A percentile compares a stretch with the other conserved stretches of the same genome.
Conservation (phyloP, 2,797 vertebrate genomes). For the Amazonetta brasiliensis region DNA sequence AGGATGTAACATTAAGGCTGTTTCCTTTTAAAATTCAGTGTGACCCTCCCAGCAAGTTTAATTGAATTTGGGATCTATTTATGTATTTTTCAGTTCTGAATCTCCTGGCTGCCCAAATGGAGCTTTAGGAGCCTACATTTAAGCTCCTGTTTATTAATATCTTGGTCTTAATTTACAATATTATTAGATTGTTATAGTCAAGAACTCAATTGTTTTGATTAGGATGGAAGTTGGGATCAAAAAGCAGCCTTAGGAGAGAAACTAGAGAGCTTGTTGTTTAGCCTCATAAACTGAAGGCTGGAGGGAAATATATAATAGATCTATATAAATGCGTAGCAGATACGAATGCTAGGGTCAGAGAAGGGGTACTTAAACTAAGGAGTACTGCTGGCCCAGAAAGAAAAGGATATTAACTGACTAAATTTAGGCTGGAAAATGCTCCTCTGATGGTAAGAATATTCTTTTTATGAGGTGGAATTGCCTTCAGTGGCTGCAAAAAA, state of each 20-base stretch:
- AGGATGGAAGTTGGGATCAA: background rate
- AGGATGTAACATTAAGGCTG: background rate
- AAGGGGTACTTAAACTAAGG: background rate
- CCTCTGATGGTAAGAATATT: background rate
- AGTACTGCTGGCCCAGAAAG: background rate
- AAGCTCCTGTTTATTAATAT: conserved; percentile 11
- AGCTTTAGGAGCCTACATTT: background rate
- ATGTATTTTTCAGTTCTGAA: background rate
- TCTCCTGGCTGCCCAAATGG: background rate
- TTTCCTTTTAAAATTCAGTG: background rate
- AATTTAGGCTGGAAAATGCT: conserved; percentile 11
- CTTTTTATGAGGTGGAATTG: background rate
- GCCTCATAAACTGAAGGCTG: background rate
- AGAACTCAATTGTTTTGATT: background rate
- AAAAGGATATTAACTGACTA: background rate
- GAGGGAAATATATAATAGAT: background rate
- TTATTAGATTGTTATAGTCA: background rate
- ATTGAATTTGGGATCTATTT: background rate
- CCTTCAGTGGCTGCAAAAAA: background rate
- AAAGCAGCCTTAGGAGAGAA: conserved; percentile 10
- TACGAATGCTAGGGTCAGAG: background rate
- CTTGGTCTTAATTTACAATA: background rate
- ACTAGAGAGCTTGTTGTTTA: background rate
- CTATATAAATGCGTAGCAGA: background rate
- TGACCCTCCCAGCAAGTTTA: background rate